Base-by-base conservation (phyloP, 2,888 invertebrate species). In the Crioceris asparagi region DNA sequence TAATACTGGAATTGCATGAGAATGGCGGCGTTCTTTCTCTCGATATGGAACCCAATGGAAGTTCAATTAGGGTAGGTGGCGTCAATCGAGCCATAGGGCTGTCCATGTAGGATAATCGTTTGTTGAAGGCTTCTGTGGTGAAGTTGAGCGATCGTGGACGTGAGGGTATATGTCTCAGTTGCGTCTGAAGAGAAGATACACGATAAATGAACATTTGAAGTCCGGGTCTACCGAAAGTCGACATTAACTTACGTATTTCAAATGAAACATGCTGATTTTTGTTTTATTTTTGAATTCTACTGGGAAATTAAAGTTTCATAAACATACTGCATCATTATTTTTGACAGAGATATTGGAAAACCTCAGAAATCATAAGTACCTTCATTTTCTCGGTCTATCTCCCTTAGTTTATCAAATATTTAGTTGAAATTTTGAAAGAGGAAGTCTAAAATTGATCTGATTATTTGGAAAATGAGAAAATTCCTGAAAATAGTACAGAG, bases 1-100 rank as follows among this genome's bases (percentile, higher is more conserved):
- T 67, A 52, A 32, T 68, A 65, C 12, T 72, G 60, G 42, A 68
- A 58, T 48, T 65, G 61, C 39, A 71, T 61, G 65, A 69, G 63
- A 18, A 71, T 56, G 47, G 66, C 61, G 50, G 62, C 3, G 60
- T 59, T 52, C 38, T 64, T 61, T 35, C 68, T 59, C 57, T 68
- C 62, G 37, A 65, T 52, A 54, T 72, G 61, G 56, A 70, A 12
- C 53, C 51, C 8, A 51, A 17, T 1, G 49, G 43, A 4, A 44
- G 45, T 17, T 52, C 51, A 36, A 44, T 23, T 7, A 32, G 14
- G 6, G 43, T 43, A 11, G 66, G 62, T 39, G 66, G 59, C 33
- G 53, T 43, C 27, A 49, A 41, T 25, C 49, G 47, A 3, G 53
- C 46, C 6, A 53, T 17, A 3, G 55, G 53, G 36, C 50, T 54